These are phyloP conservation scores for Xyliphius kryptos DNA, from an alignment of 2,113 vertebrate genomes.

Conservation along the genomic window DNA sequence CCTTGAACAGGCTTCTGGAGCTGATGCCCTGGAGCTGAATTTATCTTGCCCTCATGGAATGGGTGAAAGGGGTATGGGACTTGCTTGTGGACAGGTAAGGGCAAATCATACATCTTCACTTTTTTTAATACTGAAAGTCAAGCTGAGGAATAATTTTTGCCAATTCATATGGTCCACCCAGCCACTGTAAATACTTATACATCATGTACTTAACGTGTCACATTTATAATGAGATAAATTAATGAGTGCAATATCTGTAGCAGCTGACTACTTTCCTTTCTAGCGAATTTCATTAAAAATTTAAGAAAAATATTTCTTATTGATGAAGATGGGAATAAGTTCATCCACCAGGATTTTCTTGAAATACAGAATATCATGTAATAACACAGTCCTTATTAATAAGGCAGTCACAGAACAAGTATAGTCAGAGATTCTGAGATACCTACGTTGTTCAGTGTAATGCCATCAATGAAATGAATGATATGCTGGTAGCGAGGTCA, in stretches of 20 bases:
- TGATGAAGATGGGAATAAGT: slow-evolving; percentile 6
- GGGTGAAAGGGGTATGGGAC: slow-evolving; percentile 94
- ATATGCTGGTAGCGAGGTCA: slow-evolving; percentile 22
- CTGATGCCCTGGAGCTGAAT: slow-evolving; percentile 93
- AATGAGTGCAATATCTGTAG: neutral
- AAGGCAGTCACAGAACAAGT: neutral
- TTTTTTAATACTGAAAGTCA: slow-evolving; percentile 37
- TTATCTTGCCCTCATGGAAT: slow-evolving; percentile 94
- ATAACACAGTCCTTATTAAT: slow-evolving; percentile 4
- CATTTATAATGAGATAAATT: neutral
- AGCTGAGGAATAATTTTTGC: slow-evolving; percentile 31
- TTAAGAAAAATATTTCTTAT: slow-evolving; percentile 20
- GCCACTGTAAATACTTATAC: slow-evolving; percentile 3
- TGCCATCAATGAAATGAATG: slow-evolving; percentile 17
- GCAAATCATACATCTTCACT: slow-evolving; percentile 28
- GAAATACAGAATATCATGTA: slow-evolving; percentile 1
- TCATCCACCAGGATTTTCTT: slow-evolving; percentile 4
- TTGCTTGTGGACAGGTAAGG: slow-evolving; percentile 81
- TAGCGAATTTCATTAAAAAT: slow-evolving; percentile 23
- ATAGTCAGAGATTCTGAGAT: slow-evolving; percentile 6
- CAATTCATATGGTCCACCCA: no score
- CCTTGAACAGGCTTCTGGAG: slow-evolving; percentile 72
- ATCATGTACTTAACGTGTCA: neutral
- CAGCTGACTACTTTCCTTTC: neutral
- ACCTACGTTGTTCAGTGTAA: neutral